Percentiles rank a stretch among this genome's conserved stretches.
Conservation (phyloP, 2,113 vertebrate genomes). For the Triplophysa siluroides region DNA sequence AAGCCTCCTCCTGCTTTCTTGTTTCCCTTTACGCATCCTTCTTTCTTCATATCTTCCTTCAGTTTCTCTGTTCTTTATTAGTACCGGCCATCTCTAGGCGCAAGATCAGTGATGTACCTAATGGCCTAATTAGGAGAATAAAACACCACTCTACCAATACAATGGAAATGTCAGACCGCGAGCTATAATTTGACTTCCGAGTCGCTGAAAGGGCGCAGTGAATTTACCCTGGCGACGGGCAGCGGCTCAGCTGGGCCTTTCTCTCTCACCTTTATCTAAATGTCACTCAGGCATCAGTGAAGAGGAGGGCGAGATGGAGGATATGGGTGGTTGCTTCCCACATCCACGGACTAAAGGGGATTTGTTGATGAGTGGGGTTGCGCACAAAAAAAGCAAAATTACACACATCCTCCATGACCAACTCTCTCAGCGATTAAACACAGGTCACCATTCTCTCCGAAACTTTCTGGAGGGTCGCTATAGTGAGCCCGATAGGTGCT, state of each 20-base stretch:
- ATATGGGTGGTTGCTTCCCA: slow-evolving; percentile 11
- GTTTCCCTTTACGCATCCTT: slow-evolving; percentile 21
- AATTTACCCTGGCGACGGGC: slow-evolving; percentile 61
- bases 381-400: slow-evolving; percentile 20
- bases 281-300: slow-evolving; percentile 69
- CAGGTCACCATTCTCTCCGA: slow-evolving; percentile 27
- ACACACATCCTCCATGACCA: not conserved
- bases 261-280: slow-evolving; percentile 74
- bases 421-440: slow-evolving; percentile 15
- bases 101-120: slow-evolving; percentile 64
- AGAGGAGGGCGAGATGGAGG: slow-evolving; percentile 31
- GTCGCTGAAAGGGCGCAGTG: slow-evolving; percentile 59
- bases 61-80: slow-evolving; percentile 49
- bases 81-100: slow-evolving; percentile 40
- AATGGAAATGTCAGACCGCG: slow-evolving; percentile 71
- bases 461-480: slow-evolving; percentile 28
- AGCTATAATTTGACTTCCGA: slow-evolving; percentile 72
- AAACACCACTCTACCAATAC: slow-evolving; percentile 61
- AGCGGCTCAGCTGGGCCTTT: slow-evolving; percentile 55
- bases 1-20: not conserved
- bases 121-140: slow-evolving; percentile 74
- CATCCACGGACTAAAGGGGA: slow-evolving; percentile 37
- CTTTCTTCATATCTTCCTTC: not conserved
- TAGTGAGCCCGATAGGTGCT: slow-evolving; percentile 17
- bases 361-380: slow-evolving; percentile 23